These are phyloP conservation scores for Myotis findleyi DNA, from an alignment of 2,797 vertebrate genomes.

Conservation along the genomic window DNA sequence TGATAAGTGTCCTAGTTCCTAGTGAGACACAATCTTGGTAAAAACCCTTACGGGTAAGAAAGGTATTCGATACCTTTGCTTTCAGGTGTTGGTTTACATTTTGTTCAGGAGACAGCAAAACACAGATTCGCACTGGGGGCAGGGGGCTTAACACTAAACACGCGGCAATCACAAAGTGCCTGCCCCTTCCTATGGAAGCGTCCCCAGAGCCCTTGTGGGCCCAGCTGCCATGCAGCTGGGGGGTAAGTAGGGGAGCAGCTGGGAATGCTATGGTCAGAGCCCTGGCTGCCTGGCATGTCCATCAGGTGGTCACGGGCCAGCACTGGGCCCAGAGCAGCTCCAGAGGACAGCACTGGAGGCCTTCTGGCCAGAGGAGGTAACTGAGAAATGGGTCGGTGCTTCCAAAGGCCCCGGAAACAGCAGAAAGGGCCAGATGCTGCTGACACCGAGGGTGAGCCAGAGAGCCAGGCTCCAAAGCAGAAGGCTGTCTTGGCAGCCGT, in stretches of 20 bases:
- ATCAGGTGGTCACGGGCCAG: neutral
- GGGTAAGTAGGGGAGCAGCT: neutral
- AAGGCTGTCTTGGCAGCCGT: neutral
- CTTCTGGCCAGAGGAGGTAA: constrained; percentile 71
- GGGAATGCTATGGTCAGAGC: neutral
- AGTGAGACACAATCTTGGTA: constrained; percentile 80
- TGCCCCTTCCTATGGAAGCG: constrained; percentile 73
- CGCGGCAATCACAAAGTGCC: constrained; percentile 80
- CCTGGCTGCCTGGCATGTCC: neutral
- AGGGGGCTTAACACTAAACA: constrained; percentile 36
- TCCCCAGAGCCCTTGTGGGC: constrained; percentile 56
- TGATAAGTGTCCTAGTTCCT: constrained; percentile 78
- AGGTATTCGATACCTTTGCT: constrained; percentile 88
- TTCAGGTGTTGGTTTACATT: constrained; percentile 66
- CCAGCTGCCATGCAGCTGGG: constrained; percentile 41
- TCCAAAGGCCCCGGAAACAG: neutral
- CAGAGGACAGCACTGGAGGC: constrained; percentile 23
- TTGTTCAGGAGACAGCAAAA: constrained; percentile 74
- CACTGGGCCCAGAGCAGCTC: constrained; percentile 40
- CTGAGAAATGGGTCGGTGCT: constrained; percentile 7
- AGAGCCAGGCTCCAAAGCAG: neutral
- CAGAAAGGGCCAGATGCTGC: neutral
- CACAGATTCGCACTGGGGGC: constrained; percentile 72
- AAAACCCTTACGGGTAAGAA: constrained; percentile 80
- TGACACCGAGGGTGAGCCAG: neutral